Conservation (phyloP, 2,113 vertebrate species). For the Tetrao urogallus region DNA sequence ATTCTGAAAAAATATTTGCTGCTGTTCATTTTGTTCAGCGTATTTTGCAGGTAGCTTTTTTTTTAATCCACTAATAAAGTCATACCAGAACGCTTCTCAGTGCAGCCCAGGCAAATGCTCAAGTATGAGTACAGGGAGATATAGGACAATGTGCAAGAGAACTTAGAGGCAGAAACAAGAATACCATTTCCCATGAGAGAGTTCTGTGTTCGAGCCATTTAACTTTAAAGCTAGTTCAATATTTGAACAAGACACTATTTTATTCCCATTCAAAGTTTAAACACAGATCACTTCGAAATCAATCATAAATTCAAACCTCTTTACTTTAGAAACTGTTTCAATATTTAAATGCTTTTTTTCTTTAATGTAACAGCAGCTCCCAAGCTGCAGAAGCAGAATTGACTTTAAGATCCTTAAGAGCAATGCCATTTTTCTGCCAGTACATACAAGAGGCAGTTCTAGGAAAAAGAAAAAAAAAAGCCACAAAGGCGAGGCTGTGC, state of each 20-base stretch:
- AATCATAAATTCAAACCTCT: slow-evolving; percentile 59
- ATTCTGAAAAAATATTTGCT: background rate
- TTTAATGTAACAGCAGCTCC: slow-evolving; percentile 39
- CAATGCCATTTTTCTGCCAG: slow-evolving; percentile 32
- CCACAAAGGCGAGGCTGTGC: slow-evolving; percentile 51
- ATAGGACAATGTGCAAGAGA: slow-evolving; percentile 45
- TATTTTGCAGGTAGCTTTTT: slow-evolving; percentile 14
- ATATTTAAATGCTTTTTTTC: slow-evolving; percentile 38
- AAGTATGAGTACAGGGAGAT: slow-evolving; percentile 37
- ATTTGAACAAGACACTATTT: slow-evolving; percentile 74
- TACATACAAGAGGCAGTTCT: slow-evolving; percentile 46
- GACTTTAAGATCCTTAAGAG: slow-evolving; percentile 56
- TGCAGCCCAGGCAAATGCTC: slow-evolving; percentile 27
- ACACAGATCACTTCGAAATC: slow-evolving; percentile 44
- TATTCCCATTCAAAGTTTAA: slow-evolving; percentile 66
- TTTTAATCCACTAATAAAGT: slow-evolving; percentile 15
- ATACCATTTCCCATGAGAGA: slow-evolving; percentile 70
- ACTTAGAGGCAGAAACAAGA: slow-evolving; percentile 43
- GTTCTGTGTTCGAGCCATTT: slow-evolving; percentile 61
- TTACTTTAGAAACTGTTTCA: slow-evolving; percentile 64
- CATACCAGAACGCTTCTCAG: background rate
- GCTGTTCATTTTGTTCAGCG: slow-evolving; percentile 39
- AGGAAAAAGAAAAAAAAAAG: slow-evolving; percentile 56
- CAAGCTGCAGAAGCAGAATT: slow-evolving; percentile 40
- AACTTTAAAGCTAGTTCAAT: slow-evolving; percentile 72